Percentiles rank a stretch among this genome's conserved stretches.
These are phyloP conservation scores for Serrognathus titanus DNA, from an alignment of 2,888 invertebrate species.

Conservation along the genomic window DNA sequence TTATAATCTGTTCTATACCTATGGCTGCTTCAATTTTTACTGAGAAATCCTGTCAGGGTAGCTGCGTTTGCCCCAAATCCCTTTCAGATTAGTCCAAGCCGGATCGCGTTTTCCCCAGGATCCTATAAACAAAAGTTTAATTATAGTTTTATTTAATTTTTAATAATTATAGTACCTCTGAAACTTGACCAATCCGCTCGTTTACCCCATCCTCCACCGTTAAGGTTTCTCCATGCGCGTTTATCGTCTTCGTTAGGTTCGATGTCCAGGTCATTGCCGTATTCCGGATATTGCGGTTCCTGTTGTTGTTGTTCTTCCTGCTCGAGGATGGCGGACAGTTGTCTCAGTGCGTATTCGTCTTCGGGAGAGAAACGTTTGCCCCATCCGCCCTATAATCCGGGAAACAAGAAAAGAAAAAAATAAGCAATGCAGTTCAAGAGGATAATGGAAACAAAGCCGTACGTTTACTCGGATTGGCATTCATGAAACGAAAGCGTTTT, in stretches of 20 bases:
- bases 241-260: slow-evolving; percentile 52
- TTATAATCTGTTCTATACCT: neutral
- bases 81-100: slow-evolving; percentile 75
- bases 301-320: slow-evolving; percentile 27
- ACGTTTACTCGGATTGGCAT: too few relatives aligned
- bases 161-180: slow-evolving; percentile 44
- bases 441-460: slow-evolving; percentile 9
- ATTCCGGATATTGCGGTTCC: slow-evolving; percentile 29
- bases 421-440: neutral
- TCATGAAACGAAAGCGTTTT: too few relatives aligned
- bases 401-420: slow-evolving; percentile 6
- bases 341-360: slow-evolving; percentile 39
- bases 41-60: slow-evolving; percentile 33
- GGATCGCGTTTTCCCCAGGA: slow-evolving; percentile 76
- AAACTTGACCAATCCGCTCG: slow-evolving; percentile 62
- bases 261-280: slow-evolving; percentile 30
- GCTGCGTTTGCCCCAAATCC: slow-evolving; percentile 74
- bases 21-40: slow-evolving; percentile 22
- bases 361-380: slow-evolving; percentile 46
- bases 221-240: slow-evolving; percentile 66
- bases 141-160: neutral
- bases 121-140: slow-evolving; percentile 47
- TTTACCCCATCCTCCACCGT: slow-evolving; percentile 71
- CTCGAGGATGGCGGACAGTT: slow-evolving; percentile 37
- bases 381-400: slow-evolving; percentile 42